These are phyloP conservation scores for Drosophila pseudoobscura DNA, from an alignment of 1,140 invertebrate species.

Conservation along the genomic window DNA sequence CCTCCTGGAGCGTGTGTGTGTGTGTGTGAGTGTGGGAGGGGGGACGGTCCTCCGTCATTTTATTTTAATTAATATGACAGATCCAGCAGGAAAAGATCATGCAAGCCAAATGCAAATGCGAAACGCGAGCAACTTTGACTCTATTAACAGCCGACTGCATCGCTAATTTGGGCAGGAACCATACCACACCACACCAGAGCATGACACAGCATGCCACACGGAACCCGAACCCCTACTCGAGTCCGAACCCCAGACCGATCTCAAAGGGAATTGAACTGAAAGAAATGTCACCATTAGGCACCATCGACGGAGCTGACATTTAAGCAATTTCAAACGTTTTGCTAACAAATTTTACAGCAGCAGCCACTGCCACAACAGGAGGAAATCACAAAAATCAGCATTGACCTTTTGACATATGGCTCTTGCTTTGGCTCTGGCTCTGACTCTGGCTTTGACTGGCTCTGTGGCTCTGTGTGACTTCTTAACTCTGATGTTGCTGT, in stretches of 20 bases:
- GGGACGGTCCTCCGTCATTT: slow-evolving; percentile 52
- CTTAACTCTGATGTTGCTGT: slow-evolving; percentile 60
- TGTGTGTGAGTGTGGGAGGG: too few relatives aligned
- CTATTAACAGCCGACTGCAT: slow-evolving; percentile 58
- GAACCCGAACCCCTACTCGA: neutral
- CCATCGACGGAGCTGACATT: slow-evolving; percentile 62
- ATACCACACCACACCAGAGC: slow-evolving; percentile 5
- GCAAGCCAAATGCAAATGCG: slow-evolving; percentile 61
- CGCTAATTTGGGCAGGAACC: slow-evolving; percentile 43
- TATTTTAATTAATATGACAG: slow-evolving; percentile 75
- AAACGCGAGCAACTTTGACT: slow-evolving; percentile 48
- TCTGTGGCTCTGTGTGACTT: slow-evolving; percentile 56
- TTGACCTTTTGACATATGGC: slow-evolving; percentile 79
- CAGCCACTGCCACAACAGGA: slow-evolving; percentile 25
- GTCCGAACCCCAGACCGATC: neutral
- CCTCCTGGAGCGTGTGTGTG: neutral
- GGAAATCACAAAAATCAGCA: slow-evolving; percentile 77
- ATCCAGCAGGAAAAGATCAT: slow-evolving; percentile 26
- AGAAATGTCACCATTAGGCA: slow-evolving; percentile 70
- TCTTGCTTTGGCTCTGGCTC: slow-evolving; percentile 31
- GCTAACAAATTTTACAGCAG: slow-evolving; percentile 75
- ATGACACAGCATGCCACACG: slow-evolving; percentile 5
- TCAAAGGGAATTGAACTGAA: slow-evolving; percentile 31
- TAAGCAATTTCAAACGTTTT: slow-evolving; percentile 79
- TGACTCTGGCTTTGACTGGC: slow-evolving; percentile 5